Evolutionary conservation across 1,140 invertebrate genomes (phyloP), one percentile per base, ranked within the genome.

Genomic region (Formica exsecta): DNA sequence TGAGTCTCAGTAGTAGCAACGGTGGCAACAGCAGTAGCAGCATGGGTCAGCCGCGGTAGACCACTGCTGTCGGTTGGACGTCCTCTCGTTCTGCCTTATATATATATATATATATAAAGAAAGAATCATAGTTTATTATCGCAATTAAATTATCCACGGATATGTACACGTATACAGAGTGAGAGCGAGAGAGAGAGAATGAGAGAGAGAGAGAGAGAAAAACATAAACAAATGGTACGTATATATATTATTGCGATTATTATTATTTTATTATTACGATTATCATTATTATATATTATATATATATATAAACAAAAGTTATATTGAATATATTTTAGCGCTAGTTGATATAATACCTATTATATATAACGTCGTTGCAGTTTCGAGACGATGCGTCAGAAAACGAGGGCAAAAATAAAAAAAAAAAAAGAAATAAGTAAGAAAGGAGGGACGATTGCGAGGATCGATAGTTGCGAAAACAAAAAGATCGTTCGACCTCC

Each of bases 281-380:
- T 89, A 92, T 92, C 88, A 92, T 92, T 92, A 93, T 92, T 92
- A 93, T 92, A 93, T 93, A 93, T 83, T 73, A 70, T 41, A 41
- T 93, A 94, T 92, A 93, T 92, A 93, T 93, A 93, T 93, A 94
- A 94, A 94, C 92, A 95, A 92, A 94, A 93, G 92, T 95, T 95
- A 95, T 95, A 94, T 93, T 90, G 92, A 94, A 93, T 94, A 95
- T 95, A 95, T 95, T 95, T 95, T 95, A 95, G 94, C 80, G 92
- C 92, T 95, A 95, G 94, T 95, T 95, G 93, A 92, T 95, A 94
- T 95, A 94, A 91, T 94, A 94, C 90, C 90, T 93, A 94, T 93
- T 94, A 83, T 83, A 83, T 83, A 83, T 83, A 94, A 94, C 91
- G 92, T 94, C 94, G 94, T 95, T 95, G 93, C 94, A 94, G 93